Base-by-base conservation (phyloP, 2,113 vertebrate genomes). In the Otocyon megalotis region DNA sequence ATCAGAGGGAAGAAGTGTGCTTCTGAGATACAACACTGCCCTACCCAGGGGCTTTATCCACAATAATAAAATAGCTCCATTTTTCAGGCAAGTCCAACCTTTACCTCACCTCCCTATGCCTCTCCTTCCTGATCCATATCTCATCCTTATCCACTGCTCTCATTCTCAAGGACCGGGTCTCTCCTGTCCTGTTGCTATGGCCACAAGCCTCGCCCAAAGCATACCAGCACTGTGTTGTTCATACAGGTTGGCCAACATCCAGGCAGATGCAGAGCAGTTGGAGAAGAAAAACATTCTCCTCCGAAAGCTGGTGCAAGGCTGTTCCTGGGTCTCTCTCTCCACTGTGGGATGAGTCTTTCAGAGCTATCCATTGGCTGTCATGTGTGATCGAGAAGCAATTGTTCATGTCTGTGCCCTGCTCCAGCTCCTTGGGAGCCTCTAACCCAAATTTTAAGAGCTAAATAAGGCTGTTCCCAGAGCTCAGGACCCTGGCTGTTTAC, bases 151-250 rank as follows among this genome's bases (percentile, higher is more conserved):
- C 76, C 35, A 7, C 72, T 80, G 60, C 63, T 74, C 96, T 86
- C 53, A 48, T 56, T 83, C 93, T 90, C 88, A 71, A 69, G 84
- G 79, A 77, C 91, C n/a, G 0, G 60, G 96, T 81, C 87, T 48
- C 93, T 96, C 95, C 88, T 58, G 13, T 63, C 88, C 37, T 13
- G 72, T 97, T 93, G 97, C 97, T 54, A 97, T 93, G 94, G 79
- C 83, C 83, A 95, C 87, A 1, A 54, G 96, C 87, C 96, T 96
- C 90, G 22, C 83, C 95, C 98, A 81, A 60, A 97, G 87, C 97
- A 97, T 95, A 95, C 93, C 93, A 97, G 94, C 20, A 0, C 90
- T 37, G 74, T 15, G 56, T 58, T 63, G 92, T n/a, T 74, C 86
- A 30, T 15, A 43, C 93, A 58, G 67, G 71, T 88, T 96, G 97